Conservation (phyloP, 30 jellyfish, hydroid and myxozoan genomes). For the Turritopsis dohrnii region DNA sequence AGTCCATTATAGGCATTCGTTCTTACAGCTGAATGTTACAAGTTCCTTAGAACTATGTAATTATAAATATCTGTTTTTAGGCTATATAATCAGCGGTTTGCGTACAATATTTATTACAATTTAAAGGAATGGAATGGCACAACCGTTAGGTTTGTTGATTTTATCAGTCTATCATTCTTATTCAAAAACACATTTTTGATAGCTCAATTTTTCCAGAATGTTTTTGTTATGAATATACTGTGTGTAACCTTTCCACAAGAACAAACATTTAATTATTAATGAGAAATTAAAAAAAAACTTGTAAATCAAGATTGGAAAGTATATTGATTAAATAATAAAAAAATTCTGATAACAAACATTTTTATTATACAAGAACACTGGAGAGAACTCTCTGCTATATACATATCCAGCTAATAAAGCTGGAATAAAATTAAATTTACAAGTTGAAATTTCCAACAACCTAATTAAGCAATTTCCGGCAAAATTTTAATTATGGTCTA, state of each 20-base stretch:
- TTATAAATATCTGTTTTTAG: too few relatives aligned
- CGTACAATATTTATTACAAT: neutral
- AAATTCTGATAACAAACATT: neutral
- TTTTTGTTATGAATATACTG: neutral
- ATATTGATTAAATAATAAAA: neutral
- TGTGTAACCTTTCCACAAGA: neutral
- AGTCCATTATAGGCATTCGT: too few relatives aligned
- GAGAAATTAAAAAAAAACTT: neutral
- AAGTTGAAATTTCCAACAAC: neutral
- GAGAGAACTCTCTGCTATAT: neutral
- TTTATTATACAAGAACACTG: neutral
- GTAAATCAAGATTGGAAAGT: neutral
- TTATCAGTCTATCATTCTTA: neutral
- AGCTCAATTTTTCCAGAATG: neutral
- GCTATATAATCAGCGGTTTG: too few relatives aligned
- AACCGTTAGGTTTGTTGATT: too few relatives aligned
- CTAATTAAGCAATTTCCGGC: neutral
- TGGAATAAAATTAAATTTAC: neutral
- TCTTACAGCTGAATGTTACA: too few relatives aligned
- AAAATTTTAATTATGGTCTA: neutral
- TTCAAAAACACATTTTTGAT: neutral
- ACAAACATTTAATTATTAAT: neutral
- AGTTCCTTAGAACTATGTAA: too few relatives aligned
- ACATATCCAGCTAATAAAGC: neutral
- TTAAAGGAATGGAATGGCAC: too few relatives aligned